Evolutionary conservation across 1,140 invertebrate species (phyloP), one percentile per base, ranked within the genome.

Genomic region (Drosophila willistoni): DNA sequence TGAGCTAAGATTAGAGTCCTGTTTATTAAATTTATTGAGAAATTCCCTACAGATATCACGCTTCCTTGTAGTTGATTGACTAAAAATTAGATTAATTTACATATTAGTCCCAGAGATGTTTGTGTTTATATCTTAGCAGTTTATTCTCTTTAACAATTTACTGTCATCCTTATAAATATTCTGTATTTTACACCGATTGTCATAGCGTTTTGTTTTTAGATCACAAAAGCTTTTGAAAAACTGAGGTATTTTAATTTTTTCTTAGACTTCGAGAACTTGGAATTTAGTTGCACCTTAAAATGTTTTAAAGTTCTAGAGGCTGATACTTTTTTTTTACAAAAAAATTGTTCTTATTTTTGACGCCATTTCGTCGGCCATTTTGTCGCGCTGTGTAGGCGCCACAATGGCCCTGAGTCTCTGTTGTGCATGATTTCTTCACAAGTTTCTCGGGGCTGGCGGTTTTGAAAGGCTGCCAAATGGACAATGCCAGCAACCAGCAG

Each of bases 381-480:
- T 68, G 79, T 75, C 74, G 73, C 81, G 57, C 65, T 72, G 56
- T 76, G 79, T 82, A 87, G 82, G 83, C 82, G 82, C 82, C 82
- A 85, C 73, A 72, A 62, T 62, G 69, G 61, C 76, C 76, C 64
- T 68, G 61, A 56, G 60, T 75, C 41, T 47, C 47, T 69, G 19
- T 65, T 74, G 69, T 59, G 63, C 70, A 69, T 77, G 77, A 79
- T 75, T 79, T 79, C 72, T 75, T 73, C 42, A 60, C 70, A 44
- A 63, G 41, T 73, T 71, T 65, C 65, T 59, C 42, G 57, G 22
- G 56, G 59, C 68, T 81, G 77, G 64, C 76, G 79, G 22, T 83
- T 75, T 82, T 86, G 82, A 86, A 79, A 73, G 76, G 55, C 83
- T 86, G 82, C 82, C 82, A 86, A 86, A 73, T 73, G 74, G 67